Evolutionary conservation across 2,797 vertebrate genomes (phyloP).

Genomic region (Euthynnus affinis): DNA sequence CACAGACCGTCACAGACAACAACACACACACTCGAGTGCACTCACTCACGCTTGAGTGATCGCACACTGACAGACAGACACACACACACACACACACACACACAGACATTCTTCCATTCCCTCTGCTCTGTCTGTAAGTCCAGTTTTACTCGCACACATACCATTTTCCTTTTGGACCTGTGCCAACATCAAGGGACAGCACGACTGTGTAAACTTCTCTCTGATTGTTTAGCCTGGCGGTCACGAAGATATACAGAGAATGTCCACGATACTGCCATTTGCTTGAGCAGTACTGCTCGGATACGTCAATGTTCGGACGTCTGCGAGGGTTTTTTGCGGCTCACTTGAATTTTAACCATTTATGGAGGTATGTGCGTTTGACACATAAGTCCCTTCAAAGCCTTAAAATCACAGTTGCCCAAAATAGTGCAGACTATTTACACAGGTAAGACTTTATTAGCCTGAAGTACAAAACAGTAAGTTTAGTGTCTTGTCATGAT

Average conservation of each 20-base stretch:
- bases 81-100: conserved; percentile 41
- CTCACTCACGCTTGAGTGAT: conserved; percentile 57
- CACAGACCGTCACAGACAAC: conserved; percentile 51
- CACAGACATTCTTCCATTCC: conserved; percentile 52
- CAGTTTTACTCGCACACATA: conserved; percentile 19
- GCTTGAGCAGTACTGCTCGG: conserved; percentile 42
- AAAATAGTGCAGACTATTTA: conserved; percentile 42
- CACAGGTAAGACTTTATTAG: conserved; percentile 47
- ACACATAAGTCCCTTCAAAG: conserved; percentile 37
- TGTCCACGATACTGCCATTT: conserved; percentile 50
- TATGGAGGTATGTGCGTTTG: conserved; percentile 60
- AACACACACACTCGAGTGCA: conserved; percentile 57
- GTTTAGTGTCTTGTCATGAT: conserved; percentile 16
- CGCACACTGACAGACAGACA: conserved; percentile 40
- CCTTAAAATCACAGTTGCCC: conserved; percentile 25
- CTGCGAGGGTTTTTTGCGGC: conserved; percentile 22
- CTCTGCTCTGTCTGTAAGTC: conserved; percentile 39
- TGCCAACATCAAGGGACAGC: conserved; percentile 53
- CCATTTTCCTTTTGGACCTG: conserved; percentile 30
- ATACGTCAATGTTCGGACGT: conserved; percentile 16
- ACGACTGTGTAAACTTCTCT: conserved; percentile 74
- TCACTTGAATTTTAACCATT: conserved; percentile 62
- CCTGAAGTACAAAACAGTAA: conserved; percentile 25
- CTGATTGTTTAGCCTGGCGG: conserved; percentile 76
- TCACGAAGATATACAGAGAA: conserved; percentile 71